A percentile compares a stretch with the other conserved stretches of the same genome.
These are phyloP conservation scores for Agrochola macilenta DNA, from an alignment of 2,888 invertebrate species.

Conservation along the genomic window DNA sequence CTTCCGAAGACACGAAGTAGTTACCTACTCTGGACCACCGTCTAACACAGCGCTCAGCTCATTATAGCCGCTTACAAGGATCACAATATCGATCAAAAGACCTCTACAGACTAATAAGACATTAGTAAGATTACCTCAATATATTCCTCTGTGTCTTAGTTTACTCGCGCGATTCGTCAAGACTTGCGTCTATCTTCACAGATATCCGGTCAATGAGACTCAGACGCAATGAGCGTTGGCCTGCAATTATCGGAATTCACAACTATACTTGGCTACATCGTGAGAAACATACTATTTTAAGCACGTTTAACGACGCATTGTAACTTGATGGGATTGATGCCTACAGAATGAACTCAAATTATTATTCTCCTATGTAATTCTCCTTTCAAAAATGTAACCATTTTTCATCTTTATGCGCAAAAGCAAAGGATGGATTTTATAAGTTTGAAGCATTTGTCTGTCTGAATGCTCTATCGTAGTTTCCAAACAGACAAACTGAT, in stretches of 20 bases:
- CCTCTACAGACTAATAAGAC: neutral
- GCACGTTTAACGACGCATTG: too few species aligned
- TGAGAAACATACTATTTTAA: constrained; percentile 7
- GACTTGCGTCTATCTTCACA: constrained; percentile 24
- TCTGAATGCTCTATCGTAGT: neutral
- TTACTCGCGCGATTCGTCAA: neutral
- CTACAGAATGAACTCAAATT: too few species aligned
- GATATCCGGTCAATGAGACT: constrained; percentile 26
- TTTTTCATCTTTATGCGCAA: too few species aligned
- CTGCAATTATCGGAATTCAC: constrained; percentile 40
- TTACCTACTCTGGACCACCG: neutral
- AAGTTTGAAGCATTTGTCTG: neutral
- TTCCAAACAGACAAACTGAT: neutral
- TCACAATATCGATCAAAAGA: neutral
- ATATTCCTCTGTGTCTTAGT: constrained; percentile 7
- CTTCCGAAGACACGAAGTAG: neutral
- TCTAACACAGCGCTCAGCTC: neutral
- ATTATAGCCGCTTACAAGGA: neutral
- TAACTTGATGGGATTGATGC: too few species aligned
- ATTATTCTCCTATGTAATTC: too few species aligned
- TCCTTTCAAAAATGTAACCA: too few species aligned
- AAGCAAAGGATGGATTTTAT: too few species aligned
- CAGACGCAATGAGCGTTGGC: constrained; percentile 1
- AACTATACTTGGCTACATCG: constrained; percentile 14
- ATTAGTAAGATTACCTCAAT: constrained; percentile 32